Conservation (phyloP, 2,797 vertebrate genomes). For the Halcyon chelicuti region DNA sequence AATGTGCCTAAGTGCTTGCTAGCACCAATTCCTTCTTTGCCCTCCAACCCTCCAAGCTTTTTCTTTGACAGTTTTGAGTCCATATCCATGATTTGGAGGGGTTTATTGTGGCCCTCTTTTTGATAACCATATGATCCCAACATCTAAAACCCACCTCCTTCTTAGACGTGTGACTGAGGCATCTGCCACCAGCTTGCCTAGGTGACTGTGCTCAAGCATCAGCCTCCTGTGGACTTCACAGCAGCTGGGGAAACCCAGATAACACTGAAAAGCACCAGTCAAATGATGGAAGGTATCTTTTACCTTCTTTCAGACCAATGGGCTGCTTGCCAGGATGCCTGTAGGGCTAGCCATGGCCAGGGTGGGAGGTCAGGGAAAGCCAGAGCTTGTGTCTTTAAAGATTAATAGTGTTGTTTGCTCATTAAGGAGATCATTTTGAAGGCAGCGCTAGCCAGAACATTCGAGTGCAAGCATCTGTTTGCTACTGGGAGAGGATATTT, state of each 20-base stretch:
- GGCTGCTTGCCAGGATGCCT: background rate
- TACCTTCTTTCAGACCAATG: background rate
- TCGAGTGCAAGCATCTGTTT: constrained; percentile 81
- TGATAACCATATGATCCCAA: fast-evolving
- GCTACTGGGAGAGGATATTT: constrained; percentile 83
- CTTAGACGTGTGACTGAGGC: background rate
- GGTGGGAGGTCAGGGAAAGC: background rate
- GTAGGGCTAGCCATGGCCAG: background rate
- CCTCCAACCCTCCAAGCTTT: background rate
- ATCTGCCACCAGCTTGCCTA: background rate
- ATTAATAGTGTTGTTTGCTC: constrained; percentile 77
- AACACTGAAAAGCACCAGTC: background rate
- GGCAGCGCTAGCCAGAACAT: constrained; percentile 63
- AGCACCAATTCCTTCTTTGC: background rate
- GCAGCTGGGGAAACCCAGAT: background rate
- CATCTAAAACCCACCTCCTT: background rate
- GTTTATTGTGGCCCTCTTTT: background rate
- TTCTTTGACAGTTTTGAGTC: background rate
- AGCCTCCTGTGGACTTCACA: background rate
- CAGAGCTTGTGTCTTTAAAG: constrained; percentile 67
- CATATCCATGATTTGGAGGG: background rate
- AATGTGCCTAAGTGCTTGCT: background rate
- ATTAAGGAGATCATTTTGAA: constrained; percentile 80
- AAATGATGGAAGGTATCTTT: background rate
- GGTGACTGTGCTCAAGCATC: background rate